Evolutionary conservation across 2,888 invertebrate genomes (phyloP), one percentile per base, ranked within the genome.

Genomic region (Dyspetes luteomarginatus): DNA sequence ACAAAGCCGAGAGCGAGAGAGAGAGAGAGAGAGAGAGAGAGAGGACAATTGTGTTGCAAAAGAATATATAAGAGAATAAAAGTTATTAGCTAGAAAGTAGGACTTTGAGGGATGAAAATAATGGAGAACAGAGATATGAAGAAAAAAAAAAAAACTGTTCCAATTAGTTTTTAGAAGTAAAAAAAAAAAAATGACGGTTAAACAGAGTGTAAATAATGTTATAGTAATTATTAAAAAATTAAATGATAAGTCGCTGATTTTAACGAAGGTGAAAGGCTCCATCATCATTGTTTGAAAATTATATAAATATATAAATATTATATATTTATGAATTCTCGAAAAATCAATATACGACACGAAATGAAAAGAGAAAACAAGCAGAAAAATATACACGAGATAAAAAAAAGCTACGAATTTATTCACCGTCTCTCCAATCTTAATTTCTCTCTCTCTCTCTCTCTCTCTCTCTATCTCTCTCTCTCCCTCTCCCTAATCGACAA

Each of bases 171-270:
- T 55, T 58, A n/a, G 56, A 62, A 30, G 12, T 15, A 56, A 62
- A 26, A 48, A 41, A 36, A 62, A 36, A 41, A 41, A 73, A 72
- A 64, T 15, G 73, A 69, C 60, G 68, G 69, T 65, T 68, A 58
- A 69, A 71, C 62, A 56, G 58, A 58, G 58, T 83, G 83, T 83
- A 83, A 80, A 83, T 83, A 82, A 80, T 82, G 78, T 82, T 82
- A 80, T 74, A 73, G 45, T 75, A 75, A 83, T 80, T 77, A 76
- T 81, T 71, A 78, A 43, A 62, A 78, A 52, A 45, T 65, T 80
- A 62, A 79, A 52, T 68, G 43, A 65, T 77, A 76, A 65, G 75
- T 68, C 60, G 48, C 60, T 58, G 74, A 74, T 81, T 82, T 81
- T 68, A 74, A 74, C 62, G 68, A 58, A 58, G 62, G 68, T 64